Conservation (phyloP, 2,888 invertebrate species). For the Andrena haemorrhoa region DNA sequence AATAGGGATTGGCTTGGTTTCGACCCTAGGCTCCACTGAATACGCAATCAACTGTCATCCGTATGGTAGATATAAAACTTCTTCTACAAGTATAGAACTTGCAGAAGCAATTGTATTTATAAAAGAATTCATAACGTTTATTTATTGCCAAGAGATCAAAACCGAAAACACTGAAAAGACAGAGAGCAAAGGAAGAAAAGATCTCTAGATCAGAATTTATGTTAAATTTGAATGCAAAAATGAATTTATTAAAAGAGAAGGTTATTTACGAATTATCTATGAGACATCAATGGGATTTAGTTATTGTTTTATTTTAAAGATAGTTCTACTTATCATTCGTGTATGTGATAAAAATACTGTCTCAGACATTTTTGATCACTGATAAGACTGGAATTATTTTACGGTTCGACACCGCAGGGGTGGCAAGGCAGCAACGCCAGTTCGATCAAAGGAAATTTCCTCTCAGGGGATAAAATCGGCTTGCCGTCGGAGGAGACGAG, state of each 20-base stretch:
- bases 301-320: too few species aligned
- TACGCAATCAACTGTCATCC: too few species aligned
- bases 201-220: neutral
- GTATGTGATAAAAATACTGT: neutral
- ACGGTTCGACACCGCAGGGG: neutral
- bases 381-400: neutral
- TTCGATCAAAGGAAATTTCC: slow-evolving; percentile 33
- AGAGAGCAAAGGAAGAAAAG: neutral
- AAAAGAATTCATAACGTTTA: neutral
- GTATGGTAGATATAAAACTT: too few species aligned
- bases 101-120: too few species aligned
- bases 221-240: neutral
- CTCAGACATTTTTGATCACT: neutral
- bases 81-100: too few species aligned
- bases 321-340: too few species aligned
- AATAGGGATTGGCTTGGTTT: too few species aligned
- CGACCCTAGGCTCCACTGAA: too few species aligned
- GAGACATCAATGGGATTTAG: too few species aligned
- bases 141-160: neutral
- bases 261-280: too few species aligned
- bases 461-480: slow-evolving; percentile 22
- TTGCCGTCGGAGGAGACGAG: slow-evolving; percentile 12
- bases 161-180: neutral
- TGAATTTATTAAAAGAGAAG: neutral
- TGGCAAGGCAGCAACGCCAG: neutral